Conservation (phyloP, 2,888 invertebrate species). For the Tetranychus piercei region DNA sequence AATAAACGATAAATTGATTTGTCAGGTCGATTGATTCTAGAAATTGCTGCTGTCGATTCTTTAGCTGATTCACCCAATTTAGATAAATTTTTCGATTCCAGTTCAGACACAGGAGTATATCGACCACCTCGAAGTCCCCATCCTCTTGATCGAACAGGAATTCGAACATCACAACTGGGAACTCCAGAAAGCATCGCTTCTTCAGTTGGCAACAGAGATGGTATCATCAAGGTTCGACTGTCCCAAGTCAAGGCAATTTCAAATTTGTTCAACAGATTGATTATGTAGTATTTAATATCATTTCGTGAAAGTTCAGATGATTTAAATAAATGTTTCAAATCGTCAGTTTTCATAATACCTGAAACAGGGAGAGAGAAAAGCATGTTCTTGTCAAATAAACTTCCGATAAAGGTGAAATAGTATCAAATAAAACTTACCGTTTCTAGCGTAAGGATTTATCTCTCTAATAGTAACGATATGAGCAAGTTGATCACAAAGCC, state of each 20-base stretch:
- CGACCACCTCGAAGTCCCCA: neutral
- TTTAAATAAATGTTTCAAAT: slow-evolving; percentile 76
- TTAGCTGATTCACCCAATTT: neutral
- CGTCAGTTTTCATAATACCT: slow-evolving; percentile 80
- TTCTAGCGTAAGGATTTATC: slow-evolving; percentile 80
- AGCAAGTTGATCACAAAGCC: slow-evolving; percentile 93
- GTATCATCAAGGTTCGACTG: slow-evolving; percentile 66
- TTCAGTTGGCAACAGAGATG: slow-evolving; percentile 56
- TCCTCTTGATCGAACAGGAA: slow-evolving; percentile 20
- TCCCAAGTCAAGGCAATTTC: slow-evolving; percentile 95
- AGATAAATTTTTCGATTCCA: neutral
- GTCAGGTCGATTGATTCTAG: slow-evolving; percentile 21
- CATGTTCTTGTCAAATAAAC: neutral
- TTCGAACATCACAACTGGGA: slow-evolving; percentile 33
- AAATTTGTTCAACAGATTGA: slow-evolving; percentile 81
- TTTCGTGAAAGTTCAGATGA: slow-evolving; percentile 54
- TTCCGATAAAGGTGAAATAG: neutral
- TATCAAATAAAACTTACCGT: slow-evolving; percentile 39
- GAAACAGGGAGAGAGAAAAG: neutral
- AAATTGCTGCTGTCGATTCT: neutral
- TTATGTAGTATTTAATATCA: slow-evolving; percentile 57
- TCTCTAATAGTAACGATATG: slow-evolving; percentile 92
- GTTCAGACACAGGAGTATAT: neutral
- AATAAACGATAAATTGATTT: slow-evolving; percentile 45
- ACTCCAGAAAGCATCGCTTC: slow-evolving; percentile 24